Conservation (phyloP, 1,140 invertebrate genomes). For the Helicorthomorpha holstii region DNA sequence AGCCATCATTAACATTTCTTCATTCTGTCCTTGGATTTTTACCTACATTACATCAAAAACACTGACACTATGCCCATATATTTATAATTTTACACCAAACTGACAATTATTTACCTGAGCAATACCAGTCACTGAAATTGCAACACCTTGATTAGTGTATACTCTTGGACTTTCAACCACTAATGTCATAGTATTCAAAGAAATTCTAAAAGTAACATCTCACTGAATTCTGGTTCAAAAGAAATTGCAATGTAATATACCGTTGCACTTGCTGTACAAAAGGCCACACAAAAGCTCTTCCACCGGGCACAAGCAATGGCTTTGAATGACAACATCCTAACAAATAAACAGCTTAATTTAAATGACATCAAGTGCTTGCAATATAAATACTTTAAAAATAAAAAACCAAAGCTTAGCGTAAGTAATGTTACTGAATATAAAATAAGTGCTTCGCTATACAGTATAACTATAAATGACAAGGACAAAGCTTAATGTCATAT, state of each 20-base stretch:
- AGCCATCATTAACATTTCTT: conserved; percentile 88
- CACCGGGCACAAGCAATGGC: conserved; percentile 79
- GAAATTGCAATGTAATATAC: conserved; percentile 27
- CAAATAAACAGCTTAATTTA: conserved; percentile 3
- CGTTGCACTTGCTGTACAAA: conserved; percentile 83
- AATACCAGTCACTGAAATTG: conserved; percentile 91
- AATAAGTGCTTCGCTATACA: conserved; percentile 13
- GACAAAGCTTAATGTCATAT: background rate
- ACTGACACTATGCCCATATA: background rate
- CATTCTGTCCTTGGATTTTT: conserved; percentile 93
- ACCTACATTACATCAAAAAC: conserved; percentile 38
- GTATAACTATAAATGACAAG: background rate
- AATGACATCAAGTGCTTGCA: background rate
- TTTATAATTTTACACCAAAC: background rate
- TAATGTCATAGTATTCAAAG: conserved; percentile 89
- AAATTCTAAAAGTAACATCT: conserved; percentile 54
- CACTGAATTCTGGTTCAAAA: conserved; percentile 5
- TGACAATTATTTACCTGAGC: conserved; percentile 47
- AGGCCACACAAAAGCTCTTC: conserved; percentile 93
- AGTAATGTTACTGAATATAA: background rate
- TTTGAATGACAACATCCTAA: conserved; percentile 81
- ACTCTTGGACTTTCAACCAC: conserved; percentile 41
- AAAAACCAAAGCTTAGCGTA: background rate
- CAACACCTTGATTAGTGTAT: conserved; percentile 90
- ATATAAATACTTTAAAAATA: conserved; percentile 9